Base-by-base conservation (phyloP, 2,797 vertebrate species). In the Poeciliopsis gracilis region DNA sequence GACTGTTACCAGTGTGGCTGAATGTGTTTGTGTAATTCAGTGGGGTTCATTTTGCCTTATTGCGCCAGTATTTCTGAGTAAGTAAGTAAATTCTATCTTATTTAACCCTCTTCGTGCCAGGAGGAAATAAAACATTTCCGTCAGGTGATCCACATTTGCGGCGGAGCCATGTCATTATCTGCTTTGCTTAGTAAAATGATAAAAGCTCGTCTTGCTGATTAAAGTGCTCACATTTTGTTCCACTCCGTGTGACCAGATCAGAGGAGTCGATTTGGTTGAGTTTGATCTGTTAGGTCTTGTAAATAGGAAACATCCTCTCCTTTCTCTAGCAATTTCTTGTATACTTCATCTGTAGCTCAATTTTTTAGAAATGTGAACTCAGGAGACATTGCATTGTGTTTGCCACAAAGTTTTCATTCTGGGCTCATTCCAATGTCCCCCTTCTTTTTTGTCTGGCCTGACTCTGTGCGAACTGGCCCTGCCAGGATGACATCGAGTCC, bases 391-490 rank as follows among this genome's bases (percentile, higher is more conserved):
- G 71, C 28, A 41, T 45, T 72, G 45, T 2, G n/a, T 78, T 77
- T 46, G 53, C 57, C 12, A 61, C 63, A 1, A 23, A 57, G 59
- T 86, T 89, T 89, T 83, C 86, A 87, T 88, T 92, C 72, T 38
- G 71, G 84, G 76, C 84, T 90, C 79, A 86, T 87, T 77, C 80
- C 53, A 45, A 79, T 83, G 67, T 79, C 79, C 59, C 72, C 66
- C 38, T 73, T 25, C 1, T 80, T 38, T 78, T 73, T 38, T 20
- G 81, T 84, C 57, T 79, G 15, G 76, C 82, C 76, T 72, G 69
- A 75, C 76, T 85, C 47, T 30, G 38, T 33, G 2, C 70, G 57
- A 57, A 61, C 28, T 33, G 5, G 67, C 77, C 25, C 70, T 72
- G 74, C 61, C 80, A 67, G 78, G 51, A 57, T 78, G 72, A 78